Percentiles rank a stretch among this genome's conserved stretches.
Evolutionary conservation across 2,113 vertebrate species (phyloP).

Genomic region (Anolis sagrei): DNA sequence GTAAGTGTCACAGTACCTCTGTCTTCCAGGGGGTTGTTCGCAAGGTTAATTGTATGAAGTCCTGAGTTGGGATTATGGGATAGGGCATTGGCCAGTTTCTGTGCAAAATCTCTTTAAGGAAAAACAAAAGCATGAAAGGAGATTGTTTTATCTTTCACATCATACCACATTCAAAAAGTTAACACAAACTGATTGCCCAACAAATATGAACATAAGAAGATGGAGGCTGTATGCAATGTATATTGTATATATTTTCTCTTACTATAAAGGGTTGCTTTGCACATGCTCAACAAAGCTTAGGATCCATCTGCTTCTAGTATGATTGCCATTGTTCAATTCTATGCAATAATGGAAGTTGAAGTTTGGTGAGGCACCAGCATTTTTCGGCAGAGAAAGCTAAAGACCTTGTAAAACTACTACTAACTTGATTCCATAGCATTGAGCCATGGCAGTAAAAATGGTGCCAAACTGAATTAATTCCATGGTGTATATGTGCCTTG

Average conservation of each 20-base stretch:
- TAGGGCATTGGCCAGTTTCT: slow-evolving; percentile 91
- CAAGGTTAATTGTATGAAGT: slow-evolving; percentile 93
- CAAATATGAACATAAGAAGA: background rate
- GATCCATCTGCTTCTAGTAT: no score
- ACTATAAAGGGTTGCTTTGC: background rate
- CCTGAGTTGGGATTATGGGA: slow-evolving; percentile 91
- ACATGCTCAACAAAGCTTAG: background rate
- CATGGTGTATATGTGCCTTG: no score
- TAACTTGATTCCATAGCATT: no score
- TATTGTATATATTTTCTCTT: background rate
- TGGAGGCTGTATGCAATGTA: background rate
- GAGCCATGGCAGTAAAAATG: no score
- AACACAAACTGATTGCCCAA: slow-evolving; percentile 23
- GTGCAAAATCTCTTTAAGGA: slow-evolving; percentile 91
- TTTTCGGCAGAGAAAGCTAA: no score
- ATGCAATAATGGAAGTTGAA: no score
- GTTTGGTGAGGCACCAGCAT: no score
- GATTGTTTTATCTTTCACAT: slow-evolving; percentile 35
- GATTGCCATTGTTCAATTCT: no score
- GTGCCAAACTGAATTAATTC: no score
- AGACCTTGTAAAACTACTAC: no score
- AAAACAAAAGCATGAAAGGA: slow-evolving; percentile 41
- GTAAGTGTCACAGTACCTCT: slow-evolving; percentile 80
- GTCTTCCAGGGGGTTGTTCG: slow-evolving; percentile 95
- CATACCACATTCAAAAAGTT: slow-evolving; percentile 28